Conservation (phyloP, 1,140 invertebrate species). For the Rhagoletis pomonella region DNA sequence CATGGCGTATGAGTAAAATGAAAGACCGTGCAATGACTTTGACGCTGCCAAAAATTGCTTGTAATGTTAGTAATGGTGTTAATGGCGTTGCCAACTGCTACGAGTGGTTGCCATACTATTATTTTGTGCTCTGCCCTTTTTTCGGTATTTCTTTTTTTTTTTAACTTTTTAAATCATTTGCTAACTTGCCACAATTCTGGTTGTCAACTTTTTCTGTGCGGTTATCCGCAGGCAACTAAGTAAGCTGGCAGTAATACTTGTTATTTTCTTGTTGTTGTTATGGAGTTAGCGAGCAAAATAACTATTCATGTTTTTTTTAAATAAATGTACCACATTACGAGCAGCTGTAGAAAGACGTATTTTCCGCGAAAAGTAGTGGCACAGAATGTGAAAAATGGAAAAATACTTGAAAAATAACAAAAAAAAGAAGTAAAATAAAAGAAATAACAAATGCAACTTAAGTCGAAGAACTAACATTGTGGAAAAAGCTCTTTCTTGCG, state of each 20-base stretch:
- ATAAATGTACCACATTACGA: too few relatives aligned
- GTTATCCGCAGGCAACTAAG: background rate
- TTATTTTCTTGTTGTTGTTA: too few relatives aligned
- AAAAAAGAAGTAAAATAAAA: too few relatives aligned
- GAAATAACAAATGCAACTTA: too few relatives aligned
- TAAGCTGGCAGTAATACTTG: background rate
- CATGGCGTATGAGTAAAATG: background rate
- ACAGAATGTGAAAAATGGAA: too few relatives aligned
- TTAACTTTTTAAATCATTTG: background rate
- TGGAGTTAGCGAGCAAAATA: too few relatives aligned
- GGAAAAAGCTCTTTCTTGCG: too few relatives aligned
- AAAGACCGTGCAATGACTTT: background rate
- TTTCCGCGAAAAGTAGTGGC: too few relatives aligned
- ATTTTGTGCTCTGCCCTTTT: background rate
- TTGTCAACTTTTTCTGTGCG: constrained; percentile 19
- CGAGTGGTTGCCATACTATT: background rate
- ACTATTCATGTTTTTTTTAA: too few relatives aligned
- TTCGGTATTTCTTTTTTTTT: background rate
- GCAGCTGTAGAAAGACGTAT: too few relatives aligned
- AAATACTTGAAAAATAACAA: too few relatives aligned
- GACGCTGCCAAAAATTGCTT: constrained; percentile 5
- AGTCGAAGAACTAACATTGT: too few relatives aligned
- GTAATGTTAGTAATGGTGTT: constrained; percentile 39
- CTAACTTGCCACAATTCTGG: background rate
- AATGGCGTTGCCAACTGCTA: background rate